These are phyloP conservation scores for Tonatia bakeri DNA, from an alignment of 2,113 vertebrate species.

Conservation along the genomic window DNA sequence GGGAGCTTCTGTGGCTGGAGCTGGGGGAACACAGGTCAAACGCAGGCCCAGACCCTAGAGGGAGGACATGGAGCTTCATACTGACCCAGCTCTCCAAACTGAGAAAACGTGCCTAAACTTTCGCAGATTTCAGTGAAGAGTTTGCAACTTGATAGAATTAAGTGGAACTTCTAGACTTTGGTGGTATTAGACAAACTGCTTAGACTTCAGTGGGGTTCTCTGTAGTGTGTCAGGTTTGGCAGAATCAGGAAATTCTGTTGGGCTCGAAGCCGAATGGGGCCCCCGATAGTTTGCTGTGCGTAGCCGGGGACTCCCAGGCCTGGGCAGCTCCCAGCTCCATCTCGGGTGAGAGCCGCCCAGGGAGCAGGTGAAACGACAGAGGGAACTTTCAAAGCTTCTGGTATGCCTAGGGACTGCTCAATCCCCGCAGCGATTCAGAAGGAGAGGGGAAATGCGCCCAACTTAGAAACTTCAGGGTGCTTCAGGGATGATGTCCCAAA, in stretches of 20 bases:
- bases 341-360: background rate
- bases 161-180: background rate
- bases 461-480: conserved; percentile 40
- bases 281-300: background rate
- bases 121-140: background rate
- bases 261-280: background rate
- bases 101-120: background rate
- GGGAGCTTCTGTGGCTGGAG: background rate
- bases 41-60: background rate
- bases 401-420: background rate
- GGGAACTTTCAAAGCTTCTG: conserved; percentile 5
- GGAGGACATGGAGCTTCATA: background rate
- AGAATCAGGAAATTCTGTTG: background rate
- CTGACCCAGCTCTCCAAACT: background rate
- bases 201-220: background rate
- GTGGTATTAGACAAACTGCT: background rate
- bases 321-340: background rate
- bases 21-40: background rate
- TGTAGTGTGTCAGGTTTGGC: background rate
- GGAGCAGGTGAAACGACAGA: background rate
- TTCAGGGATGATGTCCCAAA: conserved; percentile 70
- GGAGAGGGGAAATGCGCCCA: background rate
- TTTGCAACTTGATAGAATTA: background rate
- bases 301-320: background rate
- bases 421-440: conserved; percentile 10